These are phyloP conservation scores for Noctua comes DNA, from an alignment of 2,888 invertebrate genomes.

Conservation along the genomic window DNA sequence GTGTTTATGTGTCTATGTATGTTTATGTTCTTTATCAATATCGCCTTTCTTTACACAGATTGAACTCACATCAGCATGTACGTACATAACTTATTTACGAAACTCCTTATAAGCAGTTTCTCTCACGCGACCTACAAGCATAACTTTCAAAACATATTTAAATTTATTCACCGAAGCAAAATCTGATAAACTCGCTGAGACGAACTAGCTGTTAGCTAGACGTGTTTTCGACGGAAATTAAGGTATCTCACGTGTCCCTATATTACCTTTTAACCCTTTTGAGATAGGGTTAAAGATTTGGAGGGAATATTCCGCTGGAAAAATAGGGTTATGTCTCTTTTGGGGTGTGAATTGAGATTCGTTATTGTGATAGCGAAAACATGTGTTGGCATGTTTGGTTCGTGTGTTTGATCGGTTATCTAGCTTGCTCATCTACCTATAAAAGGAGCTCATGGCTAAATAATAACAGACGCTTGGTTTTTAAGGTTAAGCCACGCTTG, in stretches of 20 bases:
- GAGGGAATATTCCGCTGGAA: slow-evolving; percentile 27
- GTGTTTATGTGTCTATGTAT: background rate
- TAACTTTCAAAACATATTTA: slow-evolving; percentile 60
- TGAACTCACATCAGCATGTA: background rate
- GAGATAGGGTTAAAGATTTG: slow-evolving; percentile 23
- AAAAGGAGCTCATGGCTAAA: background rate
- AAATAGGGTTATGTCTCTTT: slow-evolving; percentile 36
- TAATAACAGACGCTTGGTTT: background rate
- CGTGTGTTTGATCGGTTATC: background rate
- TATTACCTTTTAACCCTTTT: slow-evolving; percentile 32
- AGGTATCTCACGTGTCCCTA: slow-evolving; percentile 41
- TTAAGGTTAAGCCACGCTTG: background rate
- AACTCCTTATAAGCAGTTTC: slow-evolving; percentile 10
- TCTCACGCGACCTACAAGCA: slow-evolving; percentile 9
- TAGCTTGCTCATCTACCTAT: background rate
- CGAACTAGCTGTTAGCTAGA: slow-evolving; percentile 30
- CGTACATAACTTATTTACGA: slow-evolving; percentile 6
- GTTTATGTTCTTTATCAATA: background rate
- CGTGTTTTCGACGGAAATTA: slow-evolving; percentile 56
- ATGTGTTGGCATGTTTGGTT: background rate
- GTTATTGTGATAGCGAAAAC: slow-evolving; percentile 5
- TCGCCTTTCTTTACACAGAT: too few relatives aligned
- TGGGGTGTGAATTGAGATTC: slow-evolving; percentile 6
- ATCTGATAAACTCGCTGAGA: slow-evolving; percentile 56
- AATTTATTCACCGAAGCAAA: slow-evolving; percentile 61